Conservation (phyloP, 2,113 vertebrate species). For the Charina bottae region DNA sequence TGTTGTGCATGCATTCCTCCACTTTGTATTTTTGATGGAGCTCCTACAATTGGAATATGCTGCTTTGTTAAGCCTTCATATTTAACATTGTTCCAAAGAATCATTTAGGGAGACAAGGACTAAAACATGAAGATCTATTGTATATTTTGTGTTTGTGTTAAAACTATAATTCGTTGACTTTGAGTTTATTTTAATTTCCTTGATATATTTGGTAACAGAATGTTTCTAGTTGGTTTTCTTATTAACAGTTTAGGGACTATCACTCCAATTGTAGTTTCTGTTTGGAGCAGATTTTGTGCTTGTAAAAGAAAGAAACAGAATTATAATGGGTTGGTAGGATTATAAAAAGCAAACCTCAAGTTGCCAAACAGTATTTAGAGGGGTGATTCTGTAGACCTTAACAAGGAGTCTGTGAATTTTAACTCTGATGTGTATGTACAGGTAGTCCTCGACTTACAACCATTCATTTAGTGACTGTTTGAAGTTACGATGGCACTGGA, state of each 20-base stretch:
- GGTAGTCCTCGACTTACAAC: too few species aligned
- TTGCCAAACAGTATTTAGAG: not conserved
- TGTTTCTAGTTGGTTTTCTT: not conserved
- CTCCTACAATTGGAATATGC: not conserved
- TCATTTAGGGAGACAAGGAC: not conserved
- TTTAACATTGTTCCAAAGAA: not conserved
- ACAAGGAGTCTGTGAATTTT: not conserved
- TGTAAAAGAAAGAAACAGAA: slow-evolving; percentile 1
- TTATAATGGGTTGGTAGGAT: slow-evolving; percentile 18
- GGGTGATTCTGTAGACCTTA: not conserved
- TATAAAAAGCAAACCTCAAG: not conserved
- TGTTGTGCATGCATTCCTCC: not conserved
- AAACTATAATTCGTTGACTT: not conserved
- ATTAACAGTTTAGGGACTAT: not conserved
- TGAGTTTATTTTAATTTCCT: slow-evolving; percentile 9
- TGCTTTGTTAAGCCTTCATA: not conserved
- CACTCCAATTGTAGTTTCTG: slow-evolving; percentile 6
- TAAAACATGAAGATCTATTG: not conserved
- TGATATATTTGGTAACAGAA: not conserved
- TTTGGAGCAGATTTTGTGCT: not conserved
- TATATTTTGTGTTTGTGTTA: not conserved
- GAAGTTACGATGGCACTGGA: too few species aligned
- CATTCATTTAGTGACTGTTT: too few species aligned
- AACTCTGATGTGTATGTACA: slow-evolving; percentile 7
- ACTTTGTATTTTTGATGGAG: not conserved